Evolutionary conservation across 2,113 vertebrate species (phyloP), one percentile per base, ranked within the genome.

Genomic region (Vimba vimba): DNA sequence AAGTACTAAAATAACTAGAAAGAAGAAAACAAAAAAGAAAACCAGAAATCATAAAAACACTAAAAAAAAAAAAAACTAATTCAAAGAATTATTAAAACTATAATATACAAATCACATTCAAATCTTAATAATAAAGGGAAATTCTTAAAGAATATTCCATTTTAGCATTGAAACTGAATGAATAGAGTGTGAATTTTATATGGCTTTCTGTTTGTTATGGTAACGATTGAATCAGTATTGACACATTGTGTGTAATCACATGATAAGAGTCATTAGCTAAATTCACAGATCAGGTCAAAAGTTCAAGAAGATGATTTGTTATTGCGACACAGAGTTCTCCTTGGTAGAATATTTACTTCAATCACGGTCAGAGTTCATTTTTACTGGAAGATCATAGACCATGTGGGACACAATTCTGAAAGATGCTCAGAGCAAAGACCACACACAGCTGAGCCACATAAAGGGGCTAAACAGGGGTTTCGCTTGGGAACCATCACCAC

Each of bases 391-490:
- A 82, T 75, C 33, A 57, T 79, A 76, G 85, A 83, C 43, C 73
- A 55, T 45, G 55, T 2, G 10, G 39, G 86, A 9, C 30, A 71
- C 27, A 78, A 57, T 77, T 62, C 69, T 33, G n/a, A 86, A 39
- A 73, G 50, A 77, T 43, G 55, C 36, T 77, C 9, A 69, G 62
- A 73, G 85, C 55, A 47, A 83, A 59, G 87, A 86, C 84, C 84
- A 85, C 87, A 82, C 64, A 83, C 74, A 79, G n/a, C 33, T 68
- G 82, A 47, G 76, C 75, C 78, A 30, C 78, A 79, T 71, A 9
- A 59, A 52, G 55, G 45, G 27, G 57, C 52, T 25, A 19, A 33
- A 47, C 33, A 75, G 7, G 43, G 57, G 52, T 60, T 83, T 74
- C 43, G 60, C 45, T 83, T 19, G 79, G 60, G 47, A 74, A 60